Conservation (phyloP, 2,888 invertebrate genomes). For the Willowsia nigromaculata region DNA sequence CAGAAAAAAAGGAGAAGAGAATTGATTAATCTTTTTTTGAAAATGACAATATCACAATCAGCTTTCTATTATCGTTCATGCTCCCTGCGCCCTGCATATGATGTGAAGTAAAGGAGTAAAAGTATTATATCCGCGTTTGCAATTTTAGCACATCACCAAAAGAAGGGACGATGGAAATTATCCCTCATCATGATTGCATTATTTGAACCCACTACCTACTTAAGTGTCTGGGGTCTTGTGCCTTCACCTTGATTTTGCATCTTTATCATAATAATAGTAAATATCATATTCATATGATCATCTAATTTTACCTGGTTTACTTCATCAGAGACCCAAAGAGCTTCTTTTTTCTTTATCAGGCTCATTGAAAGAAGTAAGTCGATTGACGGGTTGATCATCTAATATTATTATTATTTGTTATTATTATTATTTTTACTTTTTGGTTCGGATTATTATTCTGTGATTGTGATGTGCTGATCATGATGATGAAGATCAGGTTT, state of each 20-base stretch:
- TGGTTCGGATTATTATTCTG: conserved; percentile 7
- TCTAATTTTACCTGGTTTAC: conserved; percentile 64
- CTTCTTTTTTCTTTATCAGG: neutral
- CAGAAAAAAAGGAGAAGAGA: neutral
- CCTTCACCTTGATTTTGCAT: neutral
- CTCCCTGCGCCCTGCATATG: neutral
- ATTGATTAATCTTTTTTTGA: conserved; percentile 20
- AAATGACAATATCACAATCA: conserved; percentile 21
- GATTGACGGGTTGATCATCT: conserved; percentile 45
- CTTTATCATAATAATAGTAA: neutral
- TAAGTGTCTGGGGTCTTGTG: neutral
- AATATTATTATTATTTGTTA: conserved; percentile 32
- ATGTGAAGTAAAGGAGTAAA: neutral
- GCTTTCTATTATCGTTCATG: neutral
- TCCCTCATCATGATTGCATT: neutral
- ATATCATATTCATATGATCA: neutral
- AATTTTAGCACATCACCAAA: neutral
- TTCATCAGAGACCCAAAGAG: conserved; percentile 2
- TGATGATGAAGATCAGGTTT: conserved; percentile 65
- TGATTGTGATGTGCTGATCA: neutral
- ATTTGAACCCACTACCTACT: neutral
- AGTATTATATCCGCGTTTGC: conserved; percentile 17
- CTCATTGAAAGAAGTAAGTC: conserved; percentile 25
- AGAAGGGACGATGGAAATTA: conserved; percentile 15
- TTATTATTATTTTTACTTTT: neutral